Evolutionary conservation across 2,113 vertebrate genomes (phyloP), one percentile per base, ranked within the genome.

Genomic region (Leucopsar rothschildi): DNA sequence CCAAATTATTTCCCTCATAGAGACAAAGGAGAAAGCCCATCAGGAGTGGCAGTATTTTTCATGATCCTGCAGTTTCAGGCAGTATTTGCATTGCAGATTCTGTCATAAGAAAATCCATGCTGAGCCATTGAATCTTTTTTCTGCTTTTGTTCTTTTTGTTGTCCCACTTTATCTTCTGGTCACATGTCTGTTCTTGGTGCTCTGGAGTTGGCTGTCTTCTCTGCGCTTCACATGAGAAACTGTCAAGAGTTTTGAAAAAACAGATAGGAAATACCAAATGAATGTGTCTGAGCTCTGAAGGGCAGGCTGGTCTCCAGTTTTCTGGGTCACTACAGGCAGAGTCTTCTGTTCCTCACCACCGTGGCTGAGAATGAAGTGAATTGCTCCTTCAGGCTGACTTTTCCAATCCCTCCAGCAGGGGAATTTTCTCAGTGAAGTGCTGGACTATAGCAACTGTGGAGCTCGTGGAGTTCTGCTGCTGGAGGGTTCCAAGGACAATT

Each of bases 11-110:
- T 86, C 22, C 16, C 21, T 79, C 16, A 2, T 11, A 86, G 53
- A 94, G 16, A 42, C 28, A 53, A 85, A 80, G 47, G 63, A 70
- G 57, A 22, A 93, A 44, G 44, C 77, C 59, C 63, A 70, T 20
- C 39, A 55, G 11, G 20, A 92, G 50, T 73, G 31, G 42, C 50
- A 72, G 25, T 27, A 65, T 86, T 75, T 65, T 64, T 90, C 63
- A 52, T 50, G 76, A 88, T 81, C 60, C 44, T 73, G 25, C 66
- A 77, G 33, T 88, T 93, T 42, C 33, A 86, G 28, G 75, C 44
- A 90, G 16, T 86, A 93, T 96, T 96, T 96, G 87, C 71, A 90
- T 90, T 96, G 94, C 92, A 90, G 79, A 96, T 93, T 47, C 59
- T 93, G 25, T 93, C 71, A 55, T 33, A 73, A 85, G 69, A 78